These are phyloP conservation scores for Calyptommatus sinebrachiatus DNA, from an alignment of 2,113 vertebrate genomes.

Conservation along the genomic window DNA sequence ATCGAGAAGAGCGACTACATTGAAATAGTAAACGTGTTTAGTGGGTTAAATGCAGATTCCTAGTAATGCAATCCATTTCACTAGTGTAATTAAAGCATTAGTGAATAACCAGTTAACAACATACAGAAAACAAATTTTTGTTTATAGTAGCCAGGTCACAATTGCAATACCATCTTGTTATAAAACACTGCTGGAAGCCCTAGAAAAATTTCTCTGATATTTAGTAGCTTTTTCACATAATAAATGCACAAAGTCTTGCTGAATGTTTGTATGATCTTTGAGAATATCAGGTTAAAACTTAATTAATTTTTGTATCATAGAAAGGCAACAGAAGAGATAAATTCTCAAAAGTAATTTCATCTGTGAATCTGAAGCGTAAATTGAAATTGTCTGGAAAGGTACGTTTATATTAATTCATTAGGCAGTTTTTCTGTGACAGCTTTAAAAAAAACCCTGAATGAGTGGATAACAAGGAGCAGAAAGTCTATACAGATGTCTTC, in stretches of 20 bases:
- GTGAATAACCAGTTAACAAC: too few species aligned
- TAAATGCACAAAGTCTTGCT: constrained; percentile 10
- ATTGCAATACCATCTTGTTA: neutral
- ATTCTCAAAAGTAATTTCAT: constrained; percentile 65
- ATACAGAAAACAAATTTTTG: too few species aligned
- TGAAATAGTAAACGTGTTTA: too few species aligned
- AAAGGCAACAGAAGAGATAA: constrained; percentile 54
- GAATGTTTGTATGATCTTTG: neutral
- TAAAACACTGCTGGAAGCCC: constrained; percentile 1
- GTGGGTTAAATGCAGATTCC: too few species aligned
- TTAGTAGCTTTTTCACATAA: neutral
- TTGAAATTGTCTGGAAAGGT: constrained; percentile 69
- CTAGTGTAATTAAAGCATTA: too few species aligned
- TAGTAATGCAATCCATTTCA: too few species aligned
- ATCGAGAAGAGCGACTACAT: too few species aligned
- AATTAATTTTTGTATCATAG: constrained; percentile 48
- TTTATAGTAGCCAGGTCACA: neutral
- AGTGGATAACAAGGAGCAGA: neutral
- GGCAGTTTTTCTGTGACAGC: neutral
- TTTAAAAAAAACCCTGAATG: neutral
- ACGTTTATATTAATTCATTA: constrained; percentile 15
- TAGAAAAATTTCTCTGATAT: constrained; percentile 3
- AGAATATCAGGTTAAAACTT: constrained; percentile 7
- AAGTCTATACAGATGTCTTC: neutral
- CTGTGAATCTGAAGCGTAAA: constrained; percentile 69